A percentile compares a stretch with the other conserved stretches of the same genome.
Evolutionary conservation across 2,113 vertebrate genomes (phyloP).

Genomic region (Setophaga kirtlandii): DNA sequence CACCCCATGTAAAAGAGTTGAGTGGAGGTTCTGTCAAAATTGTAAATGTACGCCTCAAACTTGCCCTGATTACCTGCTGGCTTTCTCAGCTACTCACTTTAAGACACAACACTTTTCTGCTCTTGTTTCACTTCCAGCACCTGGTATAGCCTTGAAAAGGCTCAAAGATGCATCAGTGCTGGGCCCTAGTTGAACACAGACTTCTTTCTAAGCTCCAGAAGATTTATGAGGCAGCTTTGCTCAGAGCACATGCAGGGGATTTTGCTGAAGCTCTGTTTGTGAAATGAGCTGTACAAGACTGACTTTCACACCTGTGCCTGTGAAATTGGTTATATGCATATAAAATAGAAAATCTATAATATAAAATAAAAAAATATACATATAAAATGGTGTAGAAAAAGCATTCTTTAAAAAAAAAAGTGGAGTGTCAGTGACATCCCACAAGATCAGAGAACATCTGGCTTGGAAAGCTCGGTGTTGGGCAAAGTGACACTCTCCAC

Average conservation of each 20-base stretch:
- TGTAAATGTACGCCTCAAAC: rapidly evolving
- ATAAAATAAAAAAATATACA: neutral
- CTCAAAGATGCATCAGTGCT: neutral
- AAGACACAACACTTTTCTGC: neutral
- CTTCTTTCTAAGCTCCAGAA: neutral
- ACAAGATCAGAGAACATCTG: neutral
- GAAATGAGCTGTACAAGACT: neutral
- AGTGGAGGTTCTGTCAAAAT: neutral
- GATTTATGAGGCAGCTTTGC: neutral
- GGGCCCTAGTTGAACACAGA: rapidly evolving
- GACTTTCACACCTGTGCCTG: neutral
- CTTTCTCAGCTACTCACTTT: neutral
- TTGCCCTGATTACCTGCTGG: neutral
- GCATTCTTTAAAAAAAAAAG: neutral
- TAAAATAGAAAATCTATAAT: neutral
- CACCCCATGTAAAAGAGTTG: neutral
- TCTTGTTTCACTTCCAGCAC: neutral
- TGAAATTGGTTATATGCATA: neutral
- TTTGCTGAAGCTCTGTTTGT: neutral
- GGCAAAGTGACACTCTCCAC: rapidly evolving
- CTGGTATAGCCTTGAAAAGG: neutral
- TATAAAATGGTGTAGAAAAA: neutral
- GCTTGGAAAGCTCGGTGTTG: neutral
- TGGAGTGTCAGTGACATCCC: neutral
- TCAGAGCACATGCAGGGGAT: rapidly evolving